Percentiles rank a stretch among this genome's conserved stretches.
Conservation (phyloP, 2,888 invertebrate genomes). For the Eupithecia vulgata region DNA sequence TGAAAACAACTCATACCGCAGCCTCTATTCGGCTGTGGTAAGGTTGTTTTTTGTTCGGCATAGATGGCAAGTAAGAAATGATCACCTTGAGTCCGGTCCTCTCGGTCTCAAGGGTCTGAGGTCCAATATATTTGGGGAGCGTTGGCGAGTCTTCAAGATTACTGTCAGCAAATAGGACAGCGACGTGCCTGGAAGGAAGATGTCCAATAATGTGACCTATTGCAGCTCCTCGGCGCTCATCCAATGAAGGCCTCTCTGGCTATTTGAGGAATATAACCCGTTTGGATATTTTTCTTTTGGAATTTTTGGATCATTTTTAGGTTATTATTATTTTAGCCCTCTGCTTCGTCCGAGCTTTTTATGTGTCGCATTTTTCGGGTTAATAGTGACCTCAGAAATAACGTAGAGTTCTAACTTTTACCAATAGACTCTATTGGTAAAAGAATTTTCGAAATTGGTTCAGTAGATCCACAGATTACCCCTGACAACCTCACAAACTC, state of each 20-base stretch:
- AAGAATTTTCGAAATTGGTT: no score
- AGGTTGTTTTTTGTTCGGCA: conserved; percentile 37
- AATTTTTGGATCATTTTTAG: neutral
- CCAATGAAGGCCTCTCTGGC: conserved; percentile 35
- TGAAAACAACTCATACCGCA: conserved; percentile 55
- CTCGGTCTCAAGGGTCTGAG: conserved; percentile 70
- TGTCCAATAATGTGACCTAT: conserved; percentile 60
- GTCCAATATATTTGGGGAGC: conserved; percentile 70
- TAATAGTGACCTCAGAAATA: no score
- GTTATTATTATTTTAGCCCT: no score
- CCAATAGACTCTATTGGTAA: no score
- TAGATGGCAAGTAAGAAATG: conserved; percentile 54
- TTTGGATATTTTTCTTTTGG: neutral
- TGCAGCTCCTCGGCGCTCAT: conserved; percentile 49
- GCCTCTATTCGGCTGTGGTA: conserved; percentile 25
- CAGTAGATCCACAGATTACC: no score
- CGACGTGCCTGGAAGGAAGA: conserved; percentile 68
- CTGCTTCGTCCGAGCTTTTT: no score
- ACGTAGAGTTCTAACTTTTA: no score
- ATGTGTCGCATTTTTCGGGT: no score
- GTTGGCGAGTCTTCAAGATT: conserved; percentile 72
- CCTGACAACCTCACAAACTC: no score
- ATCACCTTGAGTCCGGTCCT: conserved; percentile 56
- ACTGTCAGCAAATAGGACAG: conserved; percentile 73
- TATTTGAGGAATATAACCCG: conserved; percentile 34